Base-by-base conservation (phyloP, 2,113 vertebrate species). In the Ameiurus melas region DNA sequence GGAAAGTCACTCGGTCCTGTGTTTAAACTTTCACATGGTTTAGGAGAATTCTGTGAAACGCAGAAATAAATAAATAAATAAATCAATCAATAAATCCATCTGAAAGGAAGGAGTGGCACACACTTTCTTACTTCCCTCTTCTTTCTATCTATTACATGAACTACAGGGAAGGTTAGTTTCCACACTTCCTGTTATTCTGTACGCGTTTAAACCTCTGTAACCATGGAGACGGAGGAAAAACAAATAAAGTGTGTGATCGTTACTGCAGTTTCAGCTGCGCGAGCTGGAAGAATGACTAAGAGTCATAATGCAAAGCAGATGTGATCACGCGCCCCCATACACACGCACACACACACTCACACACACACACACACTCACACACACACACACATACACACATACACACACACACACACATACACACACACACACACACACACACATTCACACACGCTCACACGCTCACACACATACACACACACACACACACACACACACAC, bases 51-150 rank as follows among this genome's bases (percentile, higher is more conserved):
- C 22, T 27, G 6, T 20, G 22, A 0, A 36, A 73, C 68, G 36
- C 30, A 6, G 5, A 47, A 47, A 47, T 47, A 47, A 47, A 47
- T 47, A 47, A 47, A 47, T 47, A 47, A 47, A 43, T 39, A 43
- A 43, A 47, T 47, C 4, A 43, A 43, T 43, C 6, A 47, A 47
- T 47, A 47, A 47, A 47, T 43, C 43, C 68, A 91, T 90, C 91
- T 93, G 85, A 87, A 81, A 55, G 55, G 89, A 94, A 91, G 94
- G 94, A 93, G 95, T 93, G 93, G 93, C 93, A 91, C 93, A 92
- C 92, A 91, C 90, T 87, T 91, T 51, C 57, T 88, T 22, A 83
- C 80, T 83, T 91, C 79, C 84, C 88, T 60, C 57, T 86, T 22
- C 90, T 85, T 90, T 85, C 17, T 87, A 5, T 47, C 43, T 1